Base-by-base conservation (phyloP, 2,888 invertebrate genomes). In the Fissipunctia ypsillon region DNA sequence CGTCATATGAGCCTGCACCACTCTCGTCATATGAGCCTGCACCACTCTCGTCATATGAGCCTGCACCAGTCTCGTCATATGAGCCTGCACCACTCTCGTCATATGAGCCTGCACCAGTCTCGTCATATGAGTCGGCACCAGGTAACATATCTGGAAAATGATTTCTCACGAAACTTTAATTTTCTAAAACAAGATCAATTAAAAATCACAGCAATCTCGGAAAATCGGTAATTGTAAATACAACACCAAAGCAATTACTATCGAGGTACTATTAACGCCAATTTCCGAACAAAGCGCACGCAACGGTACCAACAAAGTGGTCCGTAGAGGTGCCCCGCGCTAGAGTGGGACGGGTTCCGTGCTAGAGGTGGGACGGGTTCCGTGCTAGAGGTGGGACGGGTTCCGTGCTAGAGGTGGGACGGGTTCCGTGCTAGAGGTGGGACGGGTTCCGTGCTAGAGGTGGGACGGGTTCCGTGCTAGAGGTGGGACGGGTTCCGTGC, bases 231-330 rank as follows among this genome's bases (percentile, higher is more conserved):
- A 80, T 76, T 80, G 80, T 76, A 52, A 73, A 52, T 16, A 31
- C 70, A 45, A 54, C 25, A 56, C 12, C 31, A 35, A 69, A 48
- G 78, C 60, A 69, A 76, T 76, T 78, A 76, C 9, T 45, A n/a
- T 16, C 10, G 14, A 28, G 45, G 12, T 59, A 50, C 78, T 16
- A 68, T 76, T 78, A 64, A 35, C 31, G 66, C 41, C 82, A 80
- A 71, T 82, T 77, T 81, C n/a, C 78, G 10, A 63, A 60, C 65
- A 57, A 71, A 73, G 50, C 70, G 19, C 60, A 68, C 38, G 63
- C 84, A 83, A 84, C 86, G 84, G 86, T 85, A 84, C 50, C 76
- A 45, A 12, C 68, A 43, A 82, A 72, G 72, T 60, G 72, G 60
- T 63, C 54, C 67, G 38, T 68, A 81, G 82, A 66, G 82, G 65